phyloP scores from a whole-genome alignment of 1,140 invertebrate species.

The Listronotus bonariensis region DNA sequence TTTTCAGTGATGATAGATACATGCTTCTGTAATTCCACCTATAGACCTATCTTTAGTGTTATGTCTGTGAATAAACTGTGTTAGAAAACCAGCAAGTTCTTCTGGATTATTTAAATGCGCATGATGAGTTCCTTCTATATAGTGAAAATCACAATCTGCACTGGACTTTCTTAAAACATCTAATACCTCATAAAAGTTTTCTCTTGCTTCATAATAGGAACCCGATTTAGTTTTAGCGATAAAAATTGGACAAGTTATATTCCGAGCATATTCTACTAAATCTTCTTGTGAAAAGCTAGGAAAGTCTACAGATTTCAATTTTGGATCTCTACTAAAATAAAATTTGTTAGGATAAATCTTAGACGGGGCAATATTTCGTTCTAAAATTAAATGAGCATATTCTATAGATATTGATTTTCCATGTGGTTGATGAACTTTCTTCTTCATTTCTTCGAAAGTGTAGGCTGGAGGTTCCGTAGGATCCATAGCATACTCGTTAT shows the following conservation, averaged over 20 bases:
- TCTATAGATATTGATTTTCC: slow-evolving; percentile 41
- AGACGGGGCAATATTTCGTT: slow-evolving; percentile 62
- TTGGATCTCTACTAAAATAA: slow-evolving; percentile 61
- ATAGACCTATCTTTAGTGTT: slow-evolving; percentile 36
- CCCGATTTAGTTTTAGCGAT: slow-evolving; percentile 60
- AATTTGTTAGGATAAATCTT: slow-evolving; percentile 62
- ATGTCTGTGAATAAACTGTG: slow-evolving; percentile 64
- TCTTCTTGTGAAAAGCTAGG: slow-evolving; percentile 32
- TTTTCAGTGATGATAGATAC: too few relatives aligned
- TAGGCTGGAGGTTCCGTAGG: slow-evolving; percentile 64
- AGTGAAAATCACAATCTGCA: slow-evolving; percentile 63
- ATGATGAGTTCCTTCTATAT: slow-evolving; percentile 75
- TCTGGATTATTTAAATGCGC: slow-evolving; percentile 73
- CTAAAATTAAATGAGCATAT: slow-evolving; percentile 57
- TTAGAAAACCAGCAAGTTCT: slow-evolving; percentile 61
- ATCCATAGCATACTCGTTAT: slow-evolving; percentile 55
- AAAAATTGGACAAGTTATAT: slow-evolving; percentile 42
- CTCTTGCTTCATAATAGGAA: slow-evolving; percentile 60
- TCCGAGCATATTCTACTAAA: slow-evolving; percentile 54
- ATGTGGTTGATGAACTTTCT: slow-evolving; percentile 38
- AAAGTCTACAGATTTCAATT: slow-evolving; percentile 40
- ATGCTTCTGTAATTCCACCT: slow-evolving; percentile 41
- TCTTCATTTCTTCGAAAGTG: slow-evolving; percentile 60
- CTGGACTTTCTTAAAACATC: slow-evolving; percentile 61
- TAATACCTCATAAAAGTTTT: slow-evolving; percentile 61